Evolutionary conservation across 2,113 vertebrate genomes (phyloP).

Genomic region (Tyto alba): DNA sequence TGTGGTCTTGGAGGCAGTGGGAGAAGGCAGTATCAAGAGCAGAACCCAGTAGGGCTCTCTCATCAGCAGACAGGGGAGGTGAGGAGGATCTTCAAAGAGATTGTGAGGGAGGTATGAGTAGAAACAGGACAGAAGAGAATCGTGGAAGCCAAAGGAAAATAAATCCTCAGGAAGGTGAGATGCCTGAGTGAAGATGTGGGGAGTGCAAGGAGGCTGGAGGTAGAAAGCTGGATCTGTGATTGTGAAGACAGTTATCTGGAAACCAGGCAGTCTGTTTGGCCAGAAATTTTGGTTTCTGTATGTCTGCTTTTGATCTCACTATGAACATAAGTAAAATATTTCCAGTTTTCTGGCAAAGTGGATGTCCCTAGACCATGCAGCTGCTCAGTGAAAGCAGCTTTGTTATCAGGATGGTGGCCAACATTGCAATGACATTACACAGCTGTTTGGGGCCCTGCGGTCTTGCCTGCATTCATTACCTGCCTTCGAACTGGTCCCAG

Average conservation of each 20-base stretch:
- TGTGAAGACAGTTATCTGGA: conserved; percentile 1
- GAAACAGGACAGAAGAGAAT: neutral
- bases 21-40: neutral
- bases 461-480: conserved; percentile 25
- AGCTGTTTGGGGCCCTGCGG: neutral
- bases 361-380: conserved; percentile 34
- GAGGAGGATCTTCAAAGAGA: neutral
- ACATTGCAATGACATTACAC: conserved; percentile 14
- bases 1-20: neutral
- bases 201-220: neutral
- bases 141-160: neutral
- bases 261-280: neutral
- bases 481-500: conserved; percentile 8
- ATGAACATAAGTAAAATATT: conserved; percentile 31
- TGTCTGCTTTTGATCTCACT: conserved; percentile 47
- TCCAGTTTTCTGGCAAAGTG: conserved; percentile 38
- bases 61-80: neutral
- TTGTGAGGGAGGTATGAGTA: neutral
- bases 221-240: neutral
- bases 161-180: neutral
- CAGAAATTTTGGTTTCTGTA: neutral
- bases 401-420: conserved; percentile 38
- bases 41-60: neutral
- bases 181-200: neutral
- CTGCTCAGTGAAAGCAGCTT: conserved; percentile 25